Conservation (phyloP, 1,140 invertebrate genomes). For the Cecropterus lyciades region DNA sequence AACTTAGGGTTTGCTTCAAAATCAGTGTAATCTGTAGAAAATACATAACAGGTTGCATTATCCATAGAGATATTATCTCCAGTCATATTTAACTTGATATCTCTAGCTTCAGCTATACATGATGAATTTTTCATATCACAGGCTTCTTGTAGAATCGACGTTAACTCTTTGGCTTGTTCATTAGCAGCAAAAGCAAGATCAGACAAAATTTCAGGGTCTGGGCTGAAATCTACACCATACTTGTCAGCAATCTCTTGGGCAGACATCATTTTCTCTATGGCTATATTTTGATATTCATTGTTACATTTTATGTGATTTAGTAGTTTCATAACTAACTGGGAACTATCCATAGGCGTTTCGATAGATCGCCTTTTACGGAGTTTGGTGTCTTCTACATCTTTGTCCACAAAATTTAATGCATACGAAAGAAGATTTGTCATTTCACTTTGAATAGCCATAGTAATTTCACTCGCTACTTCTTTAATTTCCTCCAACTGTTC, state of each 20-base stretch:
- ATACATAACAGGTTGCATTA: slow-evolving; percentile 23
- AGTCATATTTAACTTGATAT: no score
- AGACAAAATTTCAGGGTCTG: slow-evolving; percentile 69
- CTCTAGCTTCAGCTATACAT: not conserved
- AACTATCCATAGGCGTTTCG: slow-evolving; percentile 69
- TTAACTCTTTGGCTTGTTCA: slow-evolving; percentile 68
- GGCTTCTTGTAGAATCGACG: slow-evolving; percentile 61
- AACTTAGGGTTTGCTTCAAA: slow-evolving; percentile 29
- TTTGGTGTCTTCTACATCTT: slow-evolving; percentile 47
- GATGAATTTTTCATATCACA: slow-evolving; percentile 53
- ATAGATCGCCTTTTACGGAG: slow-evolving; percentile 58
- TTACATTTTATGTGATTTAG: slow-evolving; percentile 74
- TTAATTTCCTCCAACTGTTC: slow-evolving; percentile 73
- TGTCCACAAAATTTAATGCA: slow-evolving; percentile 48
- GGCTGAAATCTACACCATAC: slow-evolving; percentile 68
- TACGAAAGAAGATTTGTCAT: slow-evolving; percentile 65
- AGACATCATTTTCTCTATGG: slow-evolving; percentile 79
- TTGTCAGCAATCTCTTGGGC: slow-evolving; percentile 79
- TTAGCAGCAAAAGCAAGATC: slow-evolving; percentile 66
- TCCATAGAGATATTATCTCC: slow-evolving; percentile 24
- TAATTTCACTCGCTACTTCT: slow-evolving; percentile 63
- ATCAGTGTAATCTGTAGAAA: slow-evolving; percentile 34
- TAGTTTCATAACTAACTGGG: slow-evolving; percentile 64
- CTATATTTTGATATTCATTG: slow-evolving; percentile 76
- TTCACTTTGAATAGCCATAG: slow-evolving; percentile 61